These are phyloP conservation scores for Neosilurus mollespiculum DNA, from an alignment of 2,797 vertebrate genomes.

Conservation along the genomic window DNA sequence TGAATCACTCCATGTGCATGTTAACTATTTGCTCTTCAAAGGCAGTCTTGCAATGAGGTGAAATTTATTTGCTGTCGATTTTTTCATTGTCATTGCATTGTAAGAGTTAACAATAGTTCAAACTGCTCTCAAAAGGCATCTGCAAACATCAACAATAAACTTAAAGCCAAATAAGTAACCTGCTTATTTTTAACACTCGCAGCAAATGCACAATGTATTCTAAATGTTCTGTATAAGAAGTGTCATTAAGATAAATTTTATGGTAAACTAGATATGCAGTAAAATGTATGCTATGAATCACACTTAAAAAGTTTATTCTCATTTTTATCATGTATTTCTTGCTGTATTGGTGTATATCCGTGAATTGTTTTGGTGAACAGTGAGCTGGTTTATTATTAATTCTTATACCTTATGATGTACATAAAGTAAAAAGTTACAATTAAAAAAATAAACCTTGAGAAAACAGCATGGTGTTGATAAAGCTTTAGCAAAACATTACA, in stretches of 20 bases:
- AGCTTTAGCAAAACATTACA: neutral
- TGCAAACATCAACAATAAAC: neutral
- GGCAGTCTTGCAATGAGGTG: neutral
- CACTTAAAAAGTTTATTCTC: no score
- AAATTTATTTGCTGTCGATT: neutral
- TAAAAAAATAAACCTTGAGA: neutral
- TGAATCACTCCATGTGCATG: neutral
- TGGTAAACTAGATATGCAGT: neutral
- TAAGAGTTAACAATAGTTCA: neutral
- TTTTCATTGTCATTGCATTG: neutral
- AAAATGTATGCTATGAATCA: neutral
- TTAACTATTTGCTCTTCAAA: neutral
- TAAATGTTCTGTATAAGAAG: neutral
- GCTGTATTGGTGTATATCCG: neutral
- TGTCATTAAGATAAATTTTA: neutral
- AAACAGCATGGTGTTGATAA: neutral
- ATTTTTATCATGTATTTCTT: neutral
- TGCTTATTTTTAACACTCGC: neutral
- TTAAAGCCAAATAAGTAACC: neutral
- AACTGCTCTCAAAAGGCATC: neutral
- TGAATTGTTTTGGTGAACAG: neutral
- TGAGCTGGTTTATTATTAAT: no score
- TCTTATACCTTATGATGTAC: no score
- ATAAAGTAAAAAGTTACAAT: no score
- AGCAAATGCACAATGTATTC: neutral